Base-by-base conservation (phyloP, 2,888 invertebrate genomes). In the Sinelater perroti region DNA sequence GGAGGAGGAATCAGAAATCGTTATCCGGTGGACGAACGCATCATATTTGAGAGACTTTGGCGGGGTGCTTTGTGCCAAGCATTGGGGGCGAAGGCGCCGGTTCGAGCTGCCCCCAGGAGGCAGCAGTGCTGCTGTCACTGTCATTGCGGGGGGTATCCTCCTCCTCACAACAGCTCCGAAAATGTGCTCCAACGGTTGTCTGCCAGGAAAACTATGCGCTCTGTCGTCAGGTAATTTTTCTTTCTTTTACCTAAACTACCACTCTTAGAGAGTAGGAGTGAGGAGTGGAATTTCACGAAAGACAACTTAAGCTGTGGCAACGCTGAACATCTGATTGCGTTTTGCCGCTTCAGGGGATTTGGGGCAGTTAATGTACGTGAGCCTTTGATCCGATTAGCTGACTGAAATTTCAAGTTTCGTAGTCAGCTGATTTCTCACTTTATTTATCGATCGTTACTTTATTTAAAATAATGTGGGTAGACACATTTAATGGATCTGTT, bases 1-100 rank as follows among this genome's bases (percentile, higher is more conserved):
- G 81, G 75, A 71, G 54, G 46, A 3, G 36, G 36, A 21, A 21
- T 44, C 28, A 70, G 77, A 31, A 78, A 78, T 64, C 76, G 80
- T 5, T 79, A 78, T 45, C 76, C 78, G n/a, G 77, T 79, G 14
- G 84, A 86, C 68, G 85, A 87, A 67, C 81, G 87, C 59, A 80
- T 86, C 26, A 85, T 89, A 52, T 89, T 90, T 75, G 89, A 89
- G 69, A 80, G 88, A 13, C 79, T 89, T 46, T 89, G 89, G 89
- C 83, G 87, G 33, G 88, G 88, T 51, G 78, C 78, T 2, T 65
- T 79, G 20, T 75, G 74, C 61, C 78, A 79, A 64, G 76, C 78
- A 8, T 64, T 78, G 35, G 76, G 74, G 10, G 66, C 69, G 10
- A 71, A 70, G 35, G 63, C 65, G 28, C 61, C 66, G 1, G 66